Evolutionary conservation across 1,140 invertebrate genomes (phyloP), one percentile per base, ranked within the genome.

Genomic region (Ceratosolen fusciceps): DNA sequence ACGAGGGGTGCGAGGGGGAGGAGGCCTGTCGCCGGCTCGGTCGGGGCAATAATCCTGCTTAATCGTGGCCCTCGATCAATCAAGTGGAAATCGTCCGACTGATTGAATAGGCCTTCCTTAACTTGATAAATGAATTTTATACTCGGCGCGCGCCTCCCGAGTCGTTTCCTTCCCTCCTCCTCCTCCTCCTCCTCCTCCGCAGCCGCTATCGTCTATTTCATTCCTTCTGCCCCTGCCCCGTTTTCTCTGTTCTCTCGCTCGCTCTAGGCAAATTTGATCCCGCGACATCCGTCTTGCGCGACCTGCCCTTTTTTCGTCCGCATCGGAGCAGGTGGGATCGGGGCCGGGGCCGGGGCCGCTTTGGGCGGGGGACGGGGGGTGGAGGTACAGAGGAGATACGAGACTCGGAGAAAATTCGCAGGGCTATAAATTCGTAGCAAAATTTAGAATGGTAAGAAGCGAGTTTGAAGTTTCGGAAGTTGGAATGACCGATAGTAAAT

Each of bases 101-200:
- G 60, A 65, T 31, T 37, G 19, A 65, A 21, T 65, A 65, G 31
- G 37, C 31, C 3, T 65, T 65, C 3, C 19, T n/a, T 21, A 37
- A 65, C 34, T 65, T 65, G 21, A 65, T n/a, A 37, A 65, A 65
- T 65, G 34, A 65, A 65, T n/a, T 65, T 37, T n/a, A 65, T 8
- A 37, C 2, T 37, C 12, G 60, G 10, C 7, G 31, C 21, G 19
- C 2, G 60, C 2, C 10, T 4, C 21, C 26, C 60, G n/a, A 65
- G 3, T 43, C 5, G 12, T 5, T n/a, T 65, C 37, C 26, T n/a
- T 7, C 7, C 0, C 34, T 2, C 21, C 21, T 65, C 37, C n/a
- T 9, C 24, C 16, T 62, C 29, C 4, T 7, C 14, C 16, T n/a
- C n/a, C n/a, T n/a, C n/a, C n/a, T n/a, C n/a, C n/a, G n/a, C n/a